Percentiles rank a stretch among this genome's conserved stretches.
Evolutionary conservation across 2,797 vertebrate genomes (phyloP).

Genomic region (Chrosomus eos): DNA sequence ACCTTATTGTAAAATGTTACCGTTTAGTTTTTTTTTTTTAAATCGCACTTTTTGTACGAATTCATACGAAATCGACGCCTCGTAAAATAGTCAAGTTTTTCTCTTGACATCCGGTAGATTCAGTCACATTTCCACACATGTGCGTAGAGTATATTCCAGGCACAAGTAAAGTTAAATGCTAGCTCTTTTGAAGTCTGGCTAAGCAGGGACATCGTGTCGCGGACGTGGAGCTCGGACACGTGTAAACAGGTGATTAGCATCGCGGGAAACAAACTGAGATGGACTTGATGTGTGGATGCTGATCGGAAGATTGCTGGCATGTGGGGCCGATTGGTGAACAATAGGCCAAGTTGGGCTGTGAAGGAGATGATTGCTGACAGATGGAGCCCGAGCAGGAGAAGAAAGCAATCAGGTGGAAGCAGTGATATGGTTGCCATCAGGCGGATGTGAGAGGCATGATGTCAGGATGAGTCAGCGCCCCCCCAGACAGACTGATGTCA

Average conservation of each 20-base stretch:
- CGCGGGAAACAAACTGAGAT: slow-evolving; percentile 75
- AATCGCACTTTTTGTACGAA: no score
- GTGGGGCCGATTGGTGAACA: slow-evolving; percentile 79
- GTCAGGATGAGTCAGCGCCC: slow-evolving; percentile 78
- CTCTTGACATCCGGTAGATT: background rate
- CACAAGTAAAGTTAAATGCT: background rate
- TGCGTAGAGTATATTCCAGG: background rate
- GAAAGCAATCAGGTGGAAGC: slow-evolving; percentile 78
- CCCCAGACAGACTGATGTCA: slow-evolving; percentile 76
- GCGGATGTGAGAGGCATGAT: slow-evolving; percentile 75
- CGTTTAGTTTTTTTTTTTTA: no score
- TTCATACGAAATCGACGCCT: background rate
- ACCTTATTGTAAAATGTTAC: no score
- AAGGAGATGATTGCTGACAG: slow-evolving; percentile 82
- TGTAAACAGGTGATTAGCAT: slow-evolving; percentile 82
- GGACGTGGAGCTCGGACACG: slow-evolving; percentile 69
- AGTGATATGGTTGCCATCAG: slow-evolving; percentile 73
- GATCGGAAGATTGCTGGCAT: slow-evolving; percentile 80
- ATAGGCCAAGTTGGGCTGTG: slow-evolving; percentile 74
- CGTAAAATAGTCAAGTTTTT: background rate
- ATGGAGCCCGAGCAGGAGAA: slow-evolving; percentile 77
- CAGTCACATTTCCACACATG: background rate
- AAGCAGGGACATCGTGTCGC: slow-evolving; percentile 66
- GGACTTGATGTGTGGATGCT: slow-evolving; percentile 70
- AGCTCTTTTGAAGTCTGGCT: slow-evolving; percentile 66